Evolutionary conservation across 1,140 invertebrate genomes (phyloP).

Genomic region (Sminthurinus signatus): DNA sequence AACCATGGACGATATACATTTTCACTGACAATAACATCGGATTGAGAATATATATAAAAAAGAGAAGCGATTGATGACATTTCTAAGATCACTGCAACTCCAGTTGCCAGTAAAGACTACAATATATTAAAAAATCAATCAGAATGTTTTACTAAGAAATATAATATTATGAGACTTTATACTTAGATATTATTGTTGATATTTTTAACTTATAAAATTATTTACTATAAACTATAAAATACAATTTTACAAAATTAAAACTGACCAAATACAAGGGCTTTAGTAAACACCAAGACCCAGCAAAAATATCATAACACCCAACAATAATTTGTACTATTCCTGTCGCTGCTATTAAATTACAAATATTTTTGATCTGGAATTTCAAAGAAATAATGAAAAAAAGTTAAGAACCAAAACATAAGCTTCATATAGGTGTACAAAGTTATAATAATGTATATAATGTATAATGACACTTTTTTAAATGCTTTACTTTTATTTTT

Average conservation of each 20-base stretch:
- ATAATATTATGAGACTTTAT: neutral
- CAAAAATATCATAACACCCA: conserved; percentile 14
- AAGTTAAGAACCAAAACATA: neutral
- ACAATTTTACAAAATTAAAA: neutral
- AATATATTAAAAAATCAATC: neutral
- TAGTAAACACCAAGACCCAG: conserved; percentile 12
- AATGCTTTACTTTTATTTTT: neutral
- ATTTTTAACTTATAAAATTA: neutral
- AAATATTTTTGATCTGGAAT: conserved; percentile 2
- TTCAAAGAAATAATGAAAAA: neutral
- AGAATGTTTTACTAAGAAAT: neutral
- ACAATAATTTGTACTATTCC: conserved; percentile 17
- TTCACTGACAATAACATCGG: conserved; percentile 12
- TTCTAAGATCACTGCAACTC: neutral
- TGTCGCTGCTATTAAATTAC: conserved; percentile 18
- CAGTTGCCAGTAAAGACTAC: neutral
- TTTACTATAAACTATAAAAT: neutral
- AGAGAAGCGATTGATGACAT: conserved; percentile 12
- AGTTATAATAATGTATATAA: neutral
- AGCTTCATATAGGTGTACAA: neutral
- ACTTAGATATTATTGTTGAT: neutral
- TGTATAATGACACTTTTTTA: neutral
- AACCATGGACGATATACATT: conserved; percentile 9
- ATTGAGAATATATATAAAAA: neutral
- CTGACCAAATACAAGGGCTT: conserved; percentile 10